These are phyloP conservation scores for Monodelphis domestica DNA, from an alignment of 2,797 vertebrate genomes.

Conservation along the genomic window DNA sequence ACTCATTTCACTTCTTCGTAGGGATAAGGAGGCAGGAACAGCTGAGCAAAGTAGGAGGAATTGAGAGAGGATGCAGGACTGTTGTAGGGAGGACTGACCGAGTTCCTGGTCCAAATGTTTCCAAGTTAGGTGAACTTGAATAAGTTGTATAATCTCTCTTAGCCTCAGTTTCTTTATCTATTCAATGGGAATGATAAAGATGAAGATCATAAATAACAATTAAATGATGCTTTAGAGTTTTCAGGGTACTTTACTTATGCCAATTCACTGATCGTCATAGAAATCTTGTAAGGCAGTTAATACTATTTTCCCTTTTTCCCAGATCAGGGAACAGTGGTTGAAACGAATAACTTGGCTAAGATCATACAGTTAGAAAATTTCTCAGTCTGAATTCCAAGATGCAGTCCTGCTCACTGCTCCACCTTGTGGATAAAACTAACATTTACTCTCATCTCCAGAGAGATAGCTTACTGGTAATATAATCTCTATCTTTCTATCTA, in stretches of 20 bases:
- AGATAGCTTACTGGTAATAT: neutral
- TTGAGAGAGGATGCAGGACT: neutral
- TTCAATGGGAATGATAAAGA: neutral
- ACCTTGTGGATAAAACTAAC: neutral
- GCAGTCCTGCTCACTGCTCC: neutral
- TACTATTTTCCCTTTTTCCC: neutral
- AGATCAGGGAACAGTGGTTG: neutral
- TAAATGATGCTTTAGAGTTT: too few species aligned
- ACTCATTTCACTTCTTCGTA: slow-evolving; percentile 22
- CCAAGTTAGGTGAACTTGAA: neutral
- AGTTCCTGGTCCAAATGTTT: neutral
- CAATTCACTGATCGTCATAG: neutral
- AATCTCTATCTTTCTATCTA: too few species aligned
- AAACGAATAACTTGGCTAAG: neutral
- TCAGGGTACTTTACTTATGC: neutral
- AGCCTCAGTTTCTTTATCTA: neutral
- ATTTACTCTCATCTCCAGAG: neutral
- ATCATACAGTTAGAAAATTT: neutral
- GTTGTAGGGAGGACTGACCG: neutral
- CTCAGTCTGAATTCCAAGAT: neutral
- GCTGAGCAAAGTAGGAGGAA: slow-evolving; percentile 5
- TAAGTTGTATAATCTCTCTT: neutral
- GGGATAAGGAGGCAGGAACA: neutral
- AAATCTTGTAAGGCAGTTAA: neutral
- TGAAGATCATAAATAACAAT: neutral